A percentile compares a stretch with the other conserved stretches of the same genome.
Evolutionary conservation across 2,113 vertebrate genomes (phyloP).

Genomic region (pig (Sus scrofa)): T2T-Sscrofa CM000827.6:68336001-68336500

Average conservation of each 20-base stretch:
- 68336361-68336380: neutral
- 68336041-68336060: neutral
- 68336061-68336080: neutral
- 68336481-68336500: neutral
- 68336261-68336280: neutral
- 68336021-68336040: neutral
- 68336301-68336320: neutral
- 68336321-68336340: neutral
- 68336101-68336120: constrained; percentile 86
- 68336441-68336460: neutral
- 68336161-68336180: constrained; percentile 91
- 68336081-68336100: constrained; percentile 91
- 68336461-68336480: neutral
- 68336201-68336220: constrained; percentile 94
- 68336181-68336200: constrained; percentile 90
- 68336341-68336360: neutral
- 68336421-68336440: neutral
- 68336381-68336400: constrained; percentile 23
- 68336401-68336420: neutral
- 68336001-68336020: neutral
- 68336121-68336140: constrained; percentile 96
- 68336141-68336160: constrained; percentile 78
- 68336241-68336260: constrained; percentile 89
- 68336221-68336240: constrained; percentile 83
- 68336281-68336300: neutral